Percentiles rank a stretch among this genome's conserved stretches.
phyloP scores from a whole-genome alignment of 2,797 vertebrate species.

The Spinus pinus region DNA sequence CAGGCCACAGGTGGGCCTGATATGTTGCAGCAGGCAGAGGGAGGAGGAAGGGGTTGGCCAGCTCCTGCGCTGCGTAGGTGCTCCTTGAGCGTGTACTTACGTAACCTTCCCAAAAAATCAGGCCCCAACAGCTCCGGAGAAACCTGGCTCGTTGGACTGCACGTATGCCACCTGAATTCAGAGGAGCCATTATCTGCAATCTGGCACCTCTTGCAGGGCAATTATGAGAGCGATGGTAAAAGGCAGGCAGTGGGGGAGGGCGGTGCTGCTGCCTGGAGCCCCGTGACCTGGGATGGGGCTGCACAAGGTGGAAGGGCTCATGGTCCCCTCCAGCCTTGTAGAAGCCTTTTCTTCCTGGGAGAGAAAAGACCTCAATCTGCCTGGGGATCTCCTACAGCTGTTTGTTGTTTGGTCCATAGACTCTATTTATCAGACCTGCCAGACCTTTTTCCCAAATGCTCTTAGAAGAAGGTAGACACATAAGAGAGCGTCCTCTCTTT shows the following conservation, averaged over 20 bases:
- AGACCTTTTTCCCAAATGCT: neutral
- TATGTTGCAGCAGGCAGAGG: neutral
- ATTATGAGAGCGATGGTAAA: neutral
- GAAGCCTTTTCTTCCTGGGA: neutral
- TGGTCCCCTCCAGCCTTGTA: neutral
- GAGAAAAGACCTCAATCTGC: fast-evolving
- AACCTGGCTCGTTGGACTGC: neutral
- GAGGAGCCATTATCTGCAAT: conserved; percentile 1
- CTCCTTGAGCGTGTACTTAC: neutral
- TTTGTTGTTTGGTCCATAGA: neutral
- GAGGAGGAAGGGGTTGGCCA: neutral
- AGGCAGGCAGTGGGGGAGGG: neutral
- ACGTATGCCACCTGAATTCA: conserved; percentile 33
- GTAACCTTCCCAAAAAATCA: conserved; percentile 46
- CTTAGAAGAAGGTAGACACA: fast-evolving
- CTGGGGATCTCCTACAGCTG: neutral
- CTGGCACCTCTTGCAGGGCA: conserved; percentile 29
- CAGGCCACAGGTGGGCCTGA: neutral
- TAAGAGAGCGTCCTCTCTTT: neutral
- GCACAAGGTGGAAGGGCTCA: fast-evolving
- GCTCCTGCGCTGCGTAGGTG: neutral
- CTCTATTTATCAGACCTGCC: neutral
- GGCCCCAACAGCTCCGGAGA: conserved; percentile 51
- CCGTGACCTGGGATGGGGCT: neutral
- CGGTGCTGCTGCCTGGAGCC: neutral